Evolutionary conservation across 2,797 vertebrate species (phyloP).

Genomic region (Anableps anableps): DNA sequence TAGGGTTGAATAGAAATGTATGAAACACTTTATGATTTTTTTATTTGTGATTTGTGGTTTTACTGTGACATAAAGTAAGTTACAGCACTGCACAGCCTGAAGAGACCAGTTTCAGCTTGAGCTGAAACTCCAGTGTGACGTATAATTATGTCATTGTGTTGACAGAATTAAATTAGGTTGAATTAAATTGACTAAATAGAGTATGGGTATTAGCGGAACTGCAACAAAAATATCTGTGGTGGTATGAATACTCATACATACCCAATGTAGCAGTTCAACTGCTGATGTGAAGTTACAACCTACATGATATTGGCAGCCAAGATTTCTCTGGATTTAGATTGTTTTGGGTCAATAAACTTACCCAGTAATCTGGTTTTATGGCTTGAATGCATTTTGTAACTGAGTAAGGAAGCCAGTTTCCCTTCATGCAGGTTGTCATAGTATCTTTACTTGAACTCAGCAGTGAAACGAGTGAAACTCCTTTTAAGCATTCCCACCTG

Average conservation of each 20-base stretch:
- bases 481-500: slow-evolving; percentile 40
- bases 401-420: slow-evolving; percentile 3
- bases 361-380: neutral
- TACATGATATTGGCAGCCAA: neutral
- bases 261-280: no score
- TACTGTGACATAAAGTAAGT: neutral
- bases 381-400: neutral
- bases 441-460: slow-evolving; percentile 15
- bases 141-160: neutral
- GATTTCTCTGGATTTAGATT: neutral
- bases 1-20: no score
- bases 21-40: no score
- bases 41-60: no score
- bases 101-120: neutral
- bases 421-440: neutral
- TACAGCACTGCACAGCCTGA: neutral
- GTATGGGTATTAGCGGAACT: no score
- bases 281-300: no score
- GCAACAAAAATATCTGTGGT: no score
- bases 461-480: slow-evolving; percentile 26
- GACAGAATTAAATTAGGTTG: no score
- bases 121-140: neutral
- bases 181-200: no score
- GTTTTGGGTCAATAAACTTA: neutral
- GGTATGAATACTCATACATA: neutral